phyloP scores from a whole-genome alignment of 92 coral and sea anemone genomes.

The Phenganax stokvisi region DNA sequence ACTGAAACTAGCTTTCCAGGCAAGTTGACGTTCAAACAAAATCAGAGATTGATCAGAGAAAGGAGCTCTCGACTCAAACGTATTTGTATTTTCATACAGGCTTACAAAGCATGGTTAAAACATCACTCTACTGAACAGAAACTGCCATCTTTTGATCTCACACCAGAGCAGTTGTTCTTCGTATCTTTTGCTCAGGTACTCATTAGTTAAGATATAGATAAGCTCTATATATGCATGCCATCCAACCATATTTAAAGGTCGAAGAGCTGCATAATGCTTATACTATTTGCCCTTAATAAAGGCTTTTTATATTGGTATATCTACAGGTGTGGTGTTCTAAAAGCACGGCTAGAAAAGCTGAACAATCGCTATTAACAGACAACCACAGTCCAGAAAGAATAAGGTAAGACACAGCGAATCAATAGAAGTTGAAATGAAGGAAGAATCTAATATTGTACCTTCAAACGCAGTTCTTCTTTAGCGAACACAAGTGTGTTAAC shows the following conservation, averaged over 20 bases:
- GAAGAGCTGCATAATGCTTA: too few species aligned
- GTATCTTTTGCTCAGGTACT: constrained; percentile 83
- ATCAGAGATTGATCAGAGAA: neutral
- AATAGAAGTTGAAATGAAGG: too few species aligned
- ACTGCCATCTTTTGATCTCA: constrained; percentile 76
- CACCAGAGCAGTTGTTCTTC: constrained; percentile 82
- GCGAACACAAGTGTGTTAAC: too few species aligned
- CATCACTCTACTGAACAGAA: constrained; percentile 58
- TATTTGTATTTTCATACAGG: constrained; percentile 43
- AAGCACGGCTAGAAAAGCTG: constrained; percentile 52
- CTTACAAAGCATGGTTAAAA: constrained; percentile 65
- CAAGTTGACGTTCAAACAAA: neutral
- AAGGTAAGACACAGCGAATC: constrained; percentile 50
- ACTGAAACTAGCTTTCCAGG: constrained; percentile 77
- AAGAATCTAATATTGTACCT: neutral
- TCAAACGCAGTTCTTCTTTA: neutral
- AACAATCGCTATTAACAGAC: constrained; percentile 76
- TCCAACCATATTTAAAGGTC: too few species aligned
- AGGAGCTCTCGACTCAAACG: neutral
- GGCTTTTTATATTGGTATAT: neutral
- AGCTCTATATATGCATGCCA: too few species aligned
- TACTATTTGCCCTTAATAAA: neutral
- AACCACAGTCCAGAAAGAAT: constrained; percentile 91
- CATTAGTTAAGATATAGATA: neutral
- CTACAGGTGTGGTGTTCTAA: constrained; percentile 87